Evolutionary conservation across 2,113 vertebrate species (phyloP), one percentile per base, ranked within the genome.

Genomic region (Eudyptes chrysolophus): DNA sequence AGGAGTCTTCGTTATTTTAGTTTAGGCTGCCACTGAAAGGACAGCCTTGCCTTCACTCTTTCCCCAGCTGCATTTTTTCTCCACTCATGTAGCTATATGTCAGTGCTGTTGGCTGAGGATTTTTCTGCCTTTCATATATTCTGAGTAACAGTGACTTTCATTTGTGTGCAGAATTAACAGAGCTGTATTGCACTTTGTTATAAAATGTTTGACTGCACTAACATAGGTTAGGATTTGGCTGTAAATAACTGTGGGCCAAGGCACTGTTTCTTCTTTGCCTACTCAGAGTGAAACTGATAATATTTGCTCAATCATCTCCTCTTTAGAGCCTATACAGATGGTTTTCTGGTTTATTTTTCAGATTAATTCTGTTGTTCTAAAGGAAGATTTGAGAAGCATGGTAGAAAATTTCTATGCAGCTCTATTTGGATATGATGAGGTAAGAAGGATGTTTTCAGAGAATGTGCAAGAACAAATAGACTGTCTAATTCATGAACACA

Each of bases 341-440:
- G 9, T 65, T 89, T 89, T 97, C 86, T 96, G 49, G 46, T 86
- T 97, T 97, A 17, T 96, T 93, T 98, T 80, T 83, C 95, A 99
- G 99, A 99, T 99, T 46, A 98, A 99, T 92, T 98, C 99, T 71
- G 65, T 97, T 94, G 96, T 98, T 32, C 98, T 99, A 90, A 99
- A 99, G 97, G 98, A 99, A 97, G 98, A 98, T 9, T 89, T 99
- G 98, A 99, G 97, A 92, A 93, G 77, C 18, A 99, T 99, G 99
- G 99, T 99, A 7, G 99, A 99, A 98, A 99, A 98, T 71, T 99
- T 99, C 96, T 99, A 99, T 75, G 99, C 99, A 11, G 98, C 99
- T 42, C 98, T 99, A 42, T 99, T 99, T 98, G 99, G 99, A 97
- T 99, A 99, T 7, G 99, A 99, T 92, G 99, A 99, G 99, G 99